phyloP scores from a whole-genome alignment of 2,113 vertebrate species.

The Pelusios castaneus region DNA sequence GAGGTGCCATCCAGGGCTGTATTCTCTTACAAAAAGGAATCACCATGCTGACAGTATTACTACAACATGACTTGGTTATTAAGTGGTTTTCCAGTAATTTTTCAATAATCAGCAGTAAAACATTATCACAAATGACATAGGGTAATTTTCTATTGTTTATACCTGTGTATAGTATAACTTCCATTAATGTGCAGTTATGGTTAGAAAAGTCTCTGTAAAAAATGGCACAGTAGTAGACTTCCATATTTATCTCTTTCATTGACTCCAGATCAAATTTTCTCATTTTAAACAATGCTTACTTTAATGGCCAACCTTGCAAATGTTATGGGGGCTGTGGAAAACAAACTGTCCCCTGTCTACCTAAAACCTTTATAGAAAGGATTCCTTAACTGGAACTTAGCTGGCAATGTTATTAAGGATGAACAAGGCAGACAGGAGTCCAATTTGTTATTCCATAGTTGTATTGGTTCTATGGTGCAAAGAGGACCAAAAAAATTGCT shows the following conservation, averaged over 20 bases:
- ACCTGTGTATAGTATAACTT: slow-evolving; percentile 20
- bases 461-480: background rate
- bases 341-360: background rate
- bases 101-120: slow-evolving; percentile 46
- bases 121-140: background rate
- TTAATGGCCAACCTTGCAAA: background rate
- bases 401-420: background rate
- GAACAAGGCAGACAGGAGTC: background rate
- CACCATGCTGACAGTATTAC: slow-evolving; percentile 16
- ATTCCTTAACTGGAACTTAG: background rate
- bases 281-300: background rate
- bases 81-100: slow-evolving; percentile 61
- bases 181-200: slow-evolving; percentile 51
- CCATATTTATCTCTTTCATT: slow-evolving; percentile 8
- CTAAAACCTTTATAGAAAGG: background rate
- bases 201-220: slow-evolving; percentile 32
- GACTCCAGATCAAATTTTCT: slow-evolving; percentile 12
- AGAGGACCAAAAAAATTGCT: background rate
- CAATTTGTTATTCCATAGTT: background rate
- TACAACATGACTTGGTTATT: slow-evolving; percentile 14
- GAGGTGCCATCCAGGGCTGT: background rate
- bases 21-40: slow-evolving; percentile 22
- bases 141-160: slow-evolving; percentile 62
- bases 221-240: background rate
- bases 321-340: background rate